Evolutionary conservation across 2,888 invertebrate species (phyloP).

Genomic region (Lasioglossum calceatum): DNA sequence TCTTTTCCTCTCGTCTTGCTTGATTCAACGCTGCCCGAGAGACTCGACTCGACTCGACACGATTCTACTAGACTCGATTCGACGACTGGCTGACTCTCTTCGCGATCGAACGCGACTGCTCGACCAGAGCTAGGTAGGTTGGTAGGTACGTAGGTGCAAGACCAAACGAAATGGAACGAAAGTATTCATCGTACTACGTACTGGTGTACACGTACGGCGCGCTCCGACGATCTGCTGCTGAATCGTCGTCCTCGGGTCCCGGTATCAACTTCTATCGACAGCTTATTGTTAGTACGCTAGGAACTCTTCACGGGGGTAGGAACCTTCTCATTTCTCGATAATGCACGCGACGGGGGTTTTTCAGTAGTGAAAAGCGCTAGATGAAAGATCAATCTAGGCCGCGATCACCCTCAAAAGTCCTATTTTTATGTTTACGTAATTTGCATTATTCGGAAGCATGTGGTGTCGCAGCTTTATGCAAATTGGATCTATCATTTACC

Average conservation of each 20-base stretch:
- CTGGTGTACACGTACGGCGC: background rate
- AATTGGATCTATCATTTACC: too few relatives aligned
- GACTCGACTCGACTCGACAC: slow-evolving; percentile 25
- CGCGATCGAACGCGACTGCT: slow-evolving; percentile 37
- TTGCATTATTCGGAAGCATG: too few relatives aligned
- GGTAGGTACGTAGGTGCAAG: slow-evolving; percentile 24
- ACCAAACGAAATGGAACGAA: slow-evolving; percentile 46
- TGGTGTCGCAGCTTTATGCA: too few relatives aligned
- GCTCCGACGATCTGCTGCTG: background rate
- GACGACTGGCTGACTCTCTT: slow-evolving; percentile 19
- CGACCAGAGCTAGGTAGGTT: background rate
- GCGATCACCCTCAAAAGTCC: too few relatives aligned
- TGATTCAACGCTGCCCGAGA: background rate
- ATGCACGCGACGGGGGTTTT: too few relatives aligned
- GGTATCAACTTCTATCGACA: slow-evolving; percentile 13
- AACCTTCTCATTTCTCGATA: too few relatives aligned
- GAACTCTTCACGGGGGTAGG: slow-evolving; percentile 23
- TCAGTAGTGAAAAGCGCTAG: too few relatives aligned
- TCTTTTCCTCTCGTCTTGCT: slow-evolving; percentile 18
- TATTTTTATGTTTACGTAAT: too few relatives aligned
- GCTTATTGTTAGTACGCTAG: slow-evolving; percentile 16
- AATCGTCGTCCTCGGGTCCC: slow-evolving; percentile 29
- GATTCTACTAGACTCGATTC: background rate
- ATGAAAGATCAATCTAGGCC: too few relatives aligned
- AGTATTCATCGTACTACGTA: slow-evolving; percentile 45